These are phyloP conservation scores for Turdus rufiventris DNA, from an alignment of 2,113 vertebrate species.

Conservation along the genomic window DNA sequence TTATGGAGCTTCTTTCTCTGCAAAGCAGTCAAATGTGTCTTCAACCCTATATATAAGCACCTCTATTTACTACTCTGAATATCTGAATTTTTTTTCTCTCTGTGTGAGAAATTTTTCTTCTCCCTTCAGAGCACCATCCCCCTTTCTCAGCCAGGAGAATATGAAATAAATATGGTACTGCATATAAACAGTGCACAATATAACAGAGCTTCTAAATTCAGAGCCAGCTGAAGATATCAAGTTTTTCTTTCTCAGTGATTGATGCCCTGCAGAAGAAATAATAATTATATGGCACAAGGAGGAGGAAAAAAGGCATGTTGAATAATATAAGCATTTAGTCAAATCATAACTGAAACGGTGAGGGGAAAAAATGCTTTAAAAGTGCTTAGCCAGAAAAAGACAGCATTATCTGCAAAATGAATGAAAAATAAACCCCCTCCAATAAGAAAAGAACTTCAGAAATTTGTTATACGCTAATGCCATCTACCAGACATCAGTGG, in stretches of 20 bases:
- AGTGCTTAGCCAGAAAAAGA: background rate
- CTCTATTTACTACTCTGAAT: background rate
- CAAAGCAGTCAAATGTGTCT: background rate
- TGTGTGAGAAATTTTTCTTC: background rate
- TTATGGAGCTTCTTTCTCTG: background rate
- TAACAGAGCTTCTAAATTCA: slow-evolving; percentile 11
- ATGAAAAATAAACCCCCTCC: slow-evolving; percentile 55
- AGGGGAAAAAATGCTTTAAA: background rate
- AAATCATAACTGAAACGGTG: slow-evolving; percentile 28
- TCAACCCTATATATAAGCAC: background rate
- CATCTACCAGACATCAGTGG: slow-evolving; percentile 55
- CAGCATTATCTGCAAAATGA: background rate
- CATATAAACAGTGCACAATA: background rate
- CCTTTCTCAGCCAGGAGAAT: background rate
- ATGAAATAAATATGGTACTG: background rate
- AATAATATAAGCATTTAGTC: slow-evolving; percentile 19
- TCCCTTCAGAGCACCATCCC: background rate
- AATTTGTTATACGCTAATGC: slow-evolving; percentile 55
- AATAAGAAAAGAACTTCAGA: slow-evolving; percentile 46
- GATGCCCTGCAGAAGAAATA: slow-evolving; percentile 44
- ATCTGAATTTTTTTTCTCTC: background rate
- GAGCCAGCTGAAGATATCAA: background rate
- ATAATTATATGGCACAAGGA: slow-evolving; percentile 44
- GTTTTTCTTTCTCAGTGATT: slow-evolving; percentile 32
- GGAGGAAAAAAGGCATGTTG: background rate